phyloP scores from a whole-genome alignment of 2,113 vertebrate species.

The Rana temporaria region DNA sequence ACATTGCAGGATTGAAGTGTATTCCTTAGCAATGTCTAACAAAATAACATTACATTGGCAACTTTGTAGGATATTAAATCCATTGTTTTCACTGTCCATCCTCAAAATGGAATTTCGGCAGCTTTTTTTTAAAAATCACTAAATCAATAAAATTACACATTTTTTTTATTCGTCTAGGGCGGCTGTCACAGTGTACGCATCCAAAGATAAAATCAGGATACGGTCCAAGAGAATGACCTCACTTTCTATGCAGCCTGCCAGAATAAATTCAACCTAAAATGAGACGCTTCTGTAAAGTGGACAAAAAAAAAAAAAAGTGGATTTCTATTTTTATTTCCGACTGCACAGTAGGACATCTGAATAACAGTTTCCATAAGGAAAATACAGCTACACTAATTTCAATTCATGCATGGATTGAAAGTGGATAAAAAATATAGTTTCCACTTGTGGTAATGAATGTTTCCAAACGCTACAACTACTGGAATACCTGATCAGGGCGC shows the following conservation, averaged over 20 bases:
- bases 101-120: neutral
- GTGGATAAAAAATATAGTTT: slow-evolving; percentile 27
- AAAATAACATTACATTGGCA: slow-evolving; percentile 16
- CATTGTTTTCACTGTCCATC: neutral
- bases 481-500: slow-evolving; percentile 31
- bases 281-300: slow-evolving; percentile 43
- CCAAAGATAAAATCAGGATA: slow-evolving; percentile 8
- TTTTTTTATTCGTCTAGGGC: neutral
- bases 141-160: neutral
- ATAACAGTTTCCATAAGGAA: slow-evolving; percentile 55
- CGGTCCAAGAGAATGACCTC: slow-evolving; percentile 27
- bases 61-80: neutral
- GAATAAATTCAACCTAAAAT: slow-evolving; percentile 32
- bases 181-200: slow-evolving; percentile 28
- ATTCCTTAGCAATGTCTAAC: slow-evolving; percentile 17
- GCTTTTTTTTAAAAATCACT: neutral
- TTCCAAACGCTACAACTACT: slow-evolving; percentile 29
- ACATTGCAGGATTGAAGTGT: neutral
- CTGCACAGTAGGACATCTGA: slow-evolving; percentile 42
- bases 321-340: slow-evolving; percentile 9
- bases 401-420: neutral
- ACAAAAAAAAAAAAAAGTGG: slow-evolving; percentile 19
- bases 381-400: neutral
- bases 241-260: neutral
- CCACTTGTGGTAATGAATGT: slow-evolving; percentile 30